A percentile compares a stretch with the other conserved stretches of the same genome.
Evolutionary conservation across 2,113 vertebrate genomes (phyloP).

Genomic region (Oncorhynchus masou): DNA sequence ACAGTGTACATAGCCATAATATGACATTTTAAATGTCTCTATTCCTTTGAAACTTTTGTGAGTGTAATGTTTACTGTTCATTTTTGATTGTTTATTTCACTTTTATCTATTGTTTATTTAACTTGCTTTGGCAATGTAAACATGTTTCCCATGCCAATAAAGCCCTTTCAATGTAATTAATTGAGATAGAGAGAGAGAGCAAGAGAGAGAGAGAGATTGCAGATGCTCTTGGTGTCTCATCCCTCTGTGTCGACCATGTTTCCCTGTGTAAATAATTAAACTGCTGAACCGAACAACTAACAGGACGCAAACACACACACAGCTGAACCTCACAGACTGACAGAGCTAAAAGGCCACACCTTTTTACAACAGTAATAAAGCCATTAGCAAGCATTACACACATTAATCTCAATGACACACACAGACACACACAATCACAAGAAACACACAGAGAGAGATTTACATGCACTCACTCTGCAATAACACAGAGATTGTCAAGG

Average conservation of each 20-base stretch:
- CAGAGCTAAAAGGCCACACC: background rate
- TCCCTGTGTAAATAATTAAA: conserved; percentile 41
- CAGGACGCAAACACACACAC: background rate
- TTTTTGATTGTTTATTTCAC: too few relatives aligned
- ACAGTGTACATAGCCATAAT: too few relatives aligned
- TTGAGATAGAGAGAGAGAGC: background rate
- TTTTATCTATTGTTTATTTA: too few relatives aligned
- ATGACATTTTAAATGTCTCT: too few relatives aligned
- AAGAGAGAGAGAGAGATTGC: background rate
- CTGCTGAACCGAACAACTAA: background rate
- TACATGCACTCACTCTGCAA: background rate
- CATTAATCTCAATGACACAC: conserved; percentile 11
- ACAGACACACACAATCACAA: background rate
- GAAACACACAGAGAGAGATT: background rate
- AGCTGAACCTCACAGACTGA: conserved; percentile 18
- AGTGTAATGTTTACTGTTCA: too few relatives aligned
- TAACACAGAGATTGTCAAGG: background rate
- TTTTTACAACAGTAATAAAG: conserved; percentile 4
- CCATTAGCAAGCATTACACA: background rate
- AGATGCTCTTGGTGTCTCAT: background rate
- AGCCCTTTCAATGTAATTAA: background rate
- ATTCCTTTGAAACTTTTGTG: too few relatives aligned
- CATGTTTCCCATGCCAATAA: too few relatives aligned
- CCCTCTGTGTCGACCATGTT: conserved; percentile 22
- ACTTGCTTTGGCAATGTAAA: too few relatives aligned